Evolutionary conservation across 2,113 vertebrate genomes (phyloP), one percentile per base, ranked within the genome.

Genomic region (Myrmophylax atrothorax): DNA sequence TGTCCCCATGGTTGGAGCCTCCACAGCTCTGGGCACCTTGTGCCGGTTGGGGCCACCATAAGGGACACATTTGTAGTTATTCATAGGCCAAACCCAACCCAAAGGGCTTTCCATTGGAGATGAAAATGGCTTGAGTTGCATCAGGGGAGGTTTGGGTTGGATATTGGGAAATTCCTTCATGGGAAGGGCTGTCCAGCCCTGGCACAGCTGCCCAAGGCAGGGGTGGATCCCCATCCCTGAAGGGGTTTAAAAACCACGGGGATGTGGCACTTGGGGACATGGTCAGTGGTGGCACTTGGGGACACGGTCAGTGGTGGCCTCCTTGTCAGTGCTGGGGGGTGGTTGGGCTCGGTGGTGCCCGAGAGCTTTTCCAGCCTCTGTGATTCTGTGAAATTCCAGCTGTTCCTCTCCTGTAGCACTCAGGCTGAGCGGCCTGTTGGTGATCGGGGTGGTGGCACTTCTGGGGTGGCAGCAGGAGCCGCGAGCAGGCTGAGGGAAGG

Each of bases 101-200:
- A 14, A 28, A 3, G 1, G 6, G 31, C 23, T 44, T 18, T 26
- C 40, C 44, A 0, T 22, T 50, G 5, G 0, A 1, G 56, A 2
- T 47, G 62, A 1, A 26, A 68, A 26, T 1, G 11, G 62, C 69
- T 47, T 7, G 13, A 0, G 13, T 5, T 25, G 62, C 16, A 11
- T 24, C 1, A 18, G 1, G 24, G 29, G 9, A 46, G 16, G 13
- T 53, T 47, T 40, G 11, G 53, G n/a, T 2, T n/a, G 69, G 53
- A 7, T 14, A 1, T 0, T 12, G 70, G 38, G 19, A 4, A 62
- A 47, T 40, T 76, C 70, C 47, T 3, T 2, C 2, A 1, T 23
- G 53, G 69, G 11, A 31, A 10, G 20, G 14, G 38, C 28, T 31
- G 17, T 40, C 10, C 46, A 18, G 23, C 60, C 24, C 47, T 68